Evolutionary conservation across 2,888 invertebrate genomes (phyloP).

Genomic region (Xestia sexstrigata): DNA sequence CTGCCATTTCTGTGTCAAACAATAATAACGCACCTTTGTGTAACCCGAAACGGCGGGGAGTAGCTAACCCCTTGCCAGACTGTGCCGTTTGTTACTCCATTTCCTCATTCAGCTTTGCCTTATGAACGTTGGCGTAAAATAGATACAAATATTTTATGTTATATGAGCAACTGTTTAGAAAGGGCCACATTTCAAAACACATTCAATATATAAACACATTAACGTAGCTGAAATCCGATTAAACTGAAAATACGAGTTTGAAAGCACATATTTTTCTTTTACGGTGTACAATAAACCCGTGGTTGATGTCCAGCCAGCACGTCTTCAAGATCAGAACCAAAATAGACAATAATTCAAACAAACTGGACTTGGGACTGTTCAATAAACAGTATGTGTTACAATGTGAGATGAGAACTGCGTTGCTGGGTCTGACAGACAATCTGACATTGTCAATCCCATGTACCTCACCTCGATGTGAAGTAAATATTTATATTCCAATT

Average conservation of each 20-base stretch:
- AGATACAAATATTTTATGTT: constrained; percentile 28
- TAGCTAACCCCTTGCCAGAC: constrained; percentile 18
- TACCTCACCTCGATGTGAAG: constrained; percentile 4
- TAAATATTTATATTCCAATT: constrained; percentile 46
- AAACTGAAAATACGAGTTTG: constrained; percentile 17
- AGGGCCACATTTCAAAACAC: constrained; percentile 30
- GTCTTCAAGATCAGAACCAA: constrained; percentile 32
- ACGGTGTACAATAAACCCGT: background rate
- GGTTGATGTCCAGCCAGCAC: constrained; percentile 34
- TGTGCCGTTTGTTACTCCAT: constrained; percentile 8
- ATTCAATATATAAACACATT: constrained; percentile 38
- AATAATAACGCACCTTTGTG: constrained; percentile 50
- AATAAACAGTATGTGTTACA: constrained; percentile 42
- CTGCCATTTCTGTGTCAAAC: constrained; percentile 54
- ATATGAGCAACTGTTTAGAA: constrained; percentile 34
- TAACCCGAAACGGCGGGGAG: constrained; percentile 29
- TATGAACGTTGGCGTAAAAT: constrained; percentile 16
- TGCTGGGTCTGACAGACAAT: constrained; percentile 23
- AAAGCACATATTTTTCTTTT: constrained; percentile 11
- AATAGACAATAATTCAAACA: constrained; percentile 55
- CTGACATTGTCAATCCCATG: constrained; percentile 37
- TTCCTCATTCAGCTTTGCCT: constrained; percentile 30
- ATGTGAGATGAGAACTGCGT: constrained; percentile 25
- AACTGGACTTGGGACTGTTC: constrained; percentile 14
- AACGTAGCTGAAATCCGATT: constrained; percentile 27